Conservation (phyloP, 2,888 invertebrate genomes). For the Syrista parreyssii region DNA sequence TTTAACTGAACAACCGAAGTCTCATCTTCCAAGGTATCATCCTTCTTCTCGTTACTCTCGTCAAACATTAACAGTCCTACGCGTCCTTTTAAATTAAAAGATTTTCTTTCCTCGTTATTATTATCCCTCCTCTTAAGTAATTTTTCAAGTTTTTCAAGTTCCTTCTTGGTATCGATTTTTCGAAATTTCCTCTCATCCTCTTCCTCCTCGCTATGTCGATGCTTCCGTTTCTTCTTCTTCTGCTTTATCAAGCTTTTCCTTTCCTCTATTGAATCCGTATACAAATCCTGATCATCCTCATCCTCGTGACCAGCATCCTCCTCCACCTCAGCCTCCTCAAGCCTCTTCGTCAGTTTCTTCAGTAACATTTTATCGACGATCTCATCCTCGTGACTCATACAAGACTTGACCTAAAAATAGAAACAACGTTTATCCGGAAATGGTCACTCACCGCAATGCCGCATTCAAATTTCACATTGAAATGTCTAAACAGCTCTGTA, state of each 20-base stretch:
- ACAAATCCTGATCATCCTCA: constrained; percentile 4
- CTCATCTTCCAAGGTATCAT: constrained; percentile 20
- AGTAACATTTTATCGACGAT: constrained; percentile 27
- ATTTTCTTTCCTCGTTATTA: constrained; percentile 14
- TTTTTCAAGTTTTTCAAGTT: constrained; percentile 35
- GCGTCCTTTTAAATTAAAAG: constrained; percentile 5
- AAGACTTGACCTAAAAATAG: constrained; percentile 44
- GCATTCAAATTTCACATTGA: background rate
- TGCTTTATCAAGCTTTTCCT: background rate
- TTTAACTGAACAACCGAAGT: constrained; percentile 4
- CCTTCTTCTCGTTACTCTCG: constrained; percentile 9
- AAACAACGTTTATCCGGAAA: background rate
- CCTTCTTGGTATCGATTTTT: constrained; percentile 25
- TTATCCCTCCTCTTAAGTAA: constrained; percentile 28
- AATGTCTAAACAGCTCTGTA: background rate
- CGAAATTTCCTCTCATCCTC: constrained; percentile 18
- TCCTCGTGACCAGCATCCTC: constrained; percentile 27
- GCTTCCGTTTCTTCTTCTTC: constrained; percentile 21
- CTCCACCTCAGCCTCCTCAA: constrained; percentile 29
- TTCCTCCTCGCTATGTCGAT: constrained; percentile 25
- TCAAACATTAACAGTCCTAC: constrained; percentile 10
- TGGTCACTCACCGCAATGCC: background rate
- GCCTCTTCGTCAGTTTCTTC: constrained; percentile 33
- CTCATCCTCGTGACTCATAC: constrained; percentile 38
- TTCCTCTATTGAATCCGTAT: constrained; percentile 7